A percentile compares a stretch with the other conserved stretches of the same genome.
Conservation (phyloP, 2,888 invertebrate species). For the Amblyteles armatorius region DNA sequence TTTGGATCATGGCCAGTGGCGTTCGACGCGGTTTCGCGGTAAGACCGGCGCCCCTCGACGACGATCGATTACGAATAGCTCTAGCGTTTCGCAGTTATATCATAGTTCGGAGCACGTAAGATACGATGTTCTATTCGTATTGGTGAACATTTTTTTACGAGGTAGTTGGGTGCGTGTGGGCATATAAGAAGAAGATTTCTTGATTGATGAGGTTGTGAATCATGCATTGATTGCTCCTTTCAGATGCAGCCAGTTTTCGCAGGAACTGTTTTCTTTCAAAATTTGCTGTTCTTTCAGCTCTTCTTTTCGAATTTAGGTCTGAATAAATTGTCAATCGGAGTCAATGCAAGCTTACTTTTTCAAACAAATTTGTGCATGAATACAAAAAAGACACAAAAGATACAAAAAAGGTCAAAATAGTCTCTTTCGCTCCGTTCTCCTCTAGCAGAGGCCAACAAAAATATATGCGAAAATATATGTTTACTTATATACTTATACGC, state of each 20-base stretch:
- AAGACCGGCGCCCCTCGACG: conserved; percentile 17
- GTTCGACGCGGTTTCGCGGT: conserved; percentile 23
- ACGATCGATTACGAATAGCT: conserved; percentile 49
- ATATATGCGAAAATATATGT: no score
- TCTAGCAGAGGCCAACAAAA: no score
- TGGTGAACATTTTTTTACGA: conserved; percentile 11
- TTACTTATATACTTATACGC: neutral
- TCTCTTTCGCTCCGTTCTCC: no score
- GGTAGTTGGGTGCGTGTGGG: neutral
- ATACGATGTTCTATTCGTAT: conserved; percentile 18
- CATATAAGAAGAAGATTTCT: neutral
- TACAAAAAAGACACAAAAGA: no score
- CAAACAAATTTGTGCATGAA: no score
- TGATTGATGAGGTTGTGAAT: neutral
- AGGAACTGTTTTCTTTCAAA: neutral
- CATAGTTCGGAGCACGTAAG: conserved; percentile 10
- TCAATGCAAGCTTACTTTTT: neutral
- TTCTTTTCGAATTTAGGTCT: neutral
- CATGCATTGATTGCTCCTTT: neutral
- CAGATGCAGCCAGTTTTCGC: neutral
- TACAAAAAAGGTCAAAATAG: no score
- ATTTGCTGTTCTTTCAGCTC: no score
- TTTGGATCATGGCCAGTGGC: conserved; percentile 50
- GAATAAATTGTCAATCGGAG: neutral
- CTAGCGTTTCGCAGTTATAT: conserved; percentile 45